These are phyloP conservation scores for Drosophila macrospina DNA, from an alignment of 2,888 invertebrate species.

Conservation along the genomic window DNA sequence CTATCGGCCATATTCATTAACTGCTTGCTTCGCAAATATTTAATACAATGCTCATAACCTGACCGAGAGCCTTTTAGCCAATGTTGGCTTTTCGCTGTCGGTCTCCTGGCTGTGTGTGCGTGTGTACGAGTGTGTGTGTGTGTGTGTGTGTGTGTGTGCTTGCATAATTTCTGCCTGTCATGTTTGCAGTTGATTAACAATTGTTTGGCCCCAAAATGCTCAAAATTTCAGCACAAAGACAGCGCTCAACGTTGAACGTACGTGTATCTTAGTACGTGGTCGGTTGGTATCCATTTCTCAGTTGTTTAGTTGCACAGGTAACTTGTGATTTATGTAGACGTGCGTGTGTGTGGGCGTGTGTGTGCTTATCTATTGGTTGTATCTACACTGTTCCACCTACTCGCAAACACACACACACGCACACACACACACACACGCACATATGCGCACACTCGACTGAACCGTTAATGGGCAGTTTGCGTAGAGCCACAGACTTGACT, in stretches of 20 bases:
- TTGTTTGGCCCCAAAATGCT: slow-evolving; percentile 33
- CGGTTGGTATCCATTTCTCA: slow-evolving; percentile 4
- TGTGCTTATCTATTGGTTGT: slow-evolving; percentile 58
- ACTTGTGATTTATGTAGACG: slow-evolving; percentile 69
- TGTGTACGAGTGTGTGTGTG: no score
- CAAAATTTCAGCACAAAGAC: slow-evolving; percentile 57
- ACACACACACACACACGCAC: slow-evolving; percentile 10
- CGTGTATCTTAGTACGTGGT: slow-evolving; percentile 12
- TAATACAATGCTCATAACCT: slow-evolving; percentile 37
- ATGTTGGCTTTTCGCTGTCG: slow-evolving; percentile 28
- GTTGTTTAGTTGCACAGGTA: slow-evolving; percentile 32
- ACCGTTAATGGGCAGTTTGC: slow-evolving; percentile 49
- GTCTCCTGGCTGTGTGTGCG: no score
- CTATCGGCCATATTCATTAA: slow-evolving; percentile 37
- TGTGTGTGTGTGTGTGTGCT: slow-evolving; percentile 17
- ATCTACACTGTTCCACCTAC: slow-evolving; percentile 41
- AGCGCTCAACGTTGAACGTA: slow-evolving; percentile 2
- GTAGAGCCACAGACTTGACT: slow-evolving; percentile 38
- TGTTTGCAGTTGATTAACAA: slow-evolving; percentile 77
- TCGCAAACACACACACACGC: background rate
- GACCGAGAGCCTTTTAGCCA: slow-evolving; percentile 28
- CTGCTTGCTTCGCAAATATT: slow-evolving; percentile 46
- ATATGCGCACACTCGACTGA: slow-evolving; percentile 8
- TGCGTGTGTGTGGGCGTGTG: slow-evolving; percentile 44
- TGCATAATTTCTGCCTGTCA: slow-evolving; percentile 75